Evolutionary conservation across 2,888 invertebrate genomes (phyloP).

Genomic region (Mimachlamys varia): DNA sequence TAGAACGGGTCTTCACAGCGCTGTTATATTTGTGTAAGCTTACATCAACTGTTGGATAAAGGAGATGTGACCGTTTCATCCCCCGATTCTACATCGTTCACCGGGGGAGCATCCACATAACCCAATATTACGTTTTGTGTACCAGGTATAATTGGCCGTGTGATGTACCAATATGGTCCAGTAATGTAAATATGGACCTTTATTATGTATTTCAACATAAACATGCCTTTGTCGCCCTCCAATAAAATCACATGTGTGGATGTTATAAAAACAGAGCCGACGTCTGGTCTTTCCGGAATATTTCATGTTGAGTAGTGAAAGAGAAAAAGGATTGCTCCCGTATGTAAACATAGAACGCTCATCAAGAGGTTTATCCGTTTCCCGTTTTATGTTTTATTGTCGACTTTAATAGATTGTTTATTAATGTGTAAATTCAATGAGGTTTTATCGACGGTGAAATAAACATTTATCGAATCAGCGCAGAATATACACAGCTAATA

Average conservation of each 20-base stretch:
- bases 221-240: not conserved
- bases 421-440: not conserved
- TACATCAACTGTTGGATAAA: not conserved
- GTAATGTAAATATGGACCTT: not conserved
- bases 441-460: not conserved
- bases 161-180: not conserved
- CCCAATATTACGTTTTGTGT: not conserved
- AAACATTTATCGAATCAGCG: not conserved
- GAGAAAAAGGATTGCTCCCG: not conserved
- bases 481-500: too few relatives aligned
- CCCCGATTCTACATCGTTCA: not conserved
- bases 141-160: not conserved
- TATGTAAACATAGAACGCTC: not conserved
- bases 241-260: constrained; percentile 12
- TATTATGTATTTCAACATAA: not conserved
- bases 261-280: not conserved
- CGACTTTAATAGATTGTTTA: not conserved
- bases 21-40: not conserved
- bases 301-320: not conserved
- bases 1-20: not conserved
- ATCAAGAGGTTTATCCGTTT: constrained; percentile 1
- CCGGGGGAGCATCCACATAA: not conserved
- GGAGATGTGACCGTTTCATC: not conserved
- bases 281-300: constrained; percentile 4
- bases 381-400: not conserved